Conservation (phyloP, 2,888 invertebrate species). For the Stramonita haemastoma region DNA sequence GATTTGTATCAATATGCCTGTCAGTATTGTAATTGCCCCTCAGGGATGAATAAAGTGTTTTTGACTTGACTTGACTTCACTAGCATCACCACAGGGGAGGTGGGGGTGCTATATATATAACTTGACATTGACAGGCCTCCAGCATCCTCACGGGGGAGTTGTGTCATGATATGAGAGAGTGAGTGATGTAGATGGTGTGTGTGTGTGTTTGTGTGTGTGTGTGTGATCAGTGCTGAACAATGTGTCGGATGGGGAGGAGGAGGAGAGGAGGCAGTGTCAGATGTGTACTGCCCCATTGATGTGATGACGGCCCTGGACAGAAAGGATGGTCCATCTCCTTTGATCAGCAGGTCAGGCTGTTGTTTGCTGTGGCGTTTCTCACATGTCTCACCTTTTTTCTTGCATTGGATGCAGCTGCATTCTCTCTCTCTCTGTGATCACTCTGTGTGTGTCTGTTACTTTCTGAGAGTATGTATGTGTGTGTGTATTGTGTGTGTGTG, state of each 20-base stretch:
- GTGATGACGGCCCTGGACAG: conserved; percentile 87
- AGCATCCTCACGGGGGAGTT: too few relatives aligned
- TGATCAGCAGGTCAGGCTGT: conserved; percentile 82
- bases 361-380: neutral
- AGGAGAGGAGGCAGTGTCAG: conserved; percentile 52
- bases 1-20: too few relatives aligned
- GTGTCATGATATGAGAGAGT: too few relatives aligned
- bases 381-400: neutral
- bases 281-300: conserved; percentile 80
- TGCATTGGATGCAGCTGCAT: neutral
- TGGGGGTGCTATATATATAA: too few relatives aligned
- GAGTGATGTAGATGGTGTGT: neutral
- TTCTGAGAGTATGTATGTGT: neutral
- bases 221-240: conserved; percentile 70
- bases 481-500: too few relatives aligned
- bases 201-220: neutral
- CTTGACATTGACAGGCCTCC: too few relatives aligned
- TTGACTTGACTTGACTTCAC: too few relatives aligned
- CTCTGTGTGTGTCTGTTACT: neutral
- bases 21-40: too few relatives aligned
- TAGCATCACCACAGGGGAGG: too few relatives aligned
- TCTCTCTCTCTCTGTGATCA: neutral
- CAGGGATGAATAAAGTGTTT: too few relatives aligned
- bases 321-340: conserved; percentile 92
- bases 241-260: conserved; percentile 57